Evolutionary conservation across 2,113 vertebrate genomes (phyloP).

Genomic region (Peromyscus polionotus): DNA sequence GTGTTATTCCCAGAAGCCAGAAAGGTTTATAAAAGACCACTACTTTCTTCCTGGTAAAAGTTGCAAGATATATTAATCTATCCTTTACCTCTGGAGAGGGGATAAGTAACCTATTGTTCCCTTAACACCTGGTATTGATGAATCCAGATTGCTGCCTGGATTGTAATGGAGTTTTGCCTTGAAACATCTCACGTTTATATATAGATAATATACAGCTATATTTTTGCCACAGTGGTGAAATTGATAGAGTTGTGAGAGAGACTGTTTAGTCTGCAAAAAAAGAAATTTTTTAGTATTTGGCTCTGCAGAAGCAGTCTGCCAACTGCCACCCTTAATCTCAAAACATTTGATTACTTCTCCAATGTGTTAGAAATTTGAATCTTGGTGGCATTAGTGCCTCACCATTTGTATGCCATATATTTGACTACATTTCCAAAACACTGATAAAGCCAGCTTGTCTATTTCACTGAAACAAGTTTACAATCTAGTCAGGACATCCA

Average conservation of each 20-base stretch:
- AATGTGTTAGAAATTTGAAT: conserved; percentile 16
- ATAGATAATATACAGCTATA: background rate
- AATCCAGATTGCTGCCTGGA: background rate
- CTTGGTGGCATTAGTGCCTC: background rate
- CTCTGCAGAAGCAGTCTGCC: conserved; percentile 5
- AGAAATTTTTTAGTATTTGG: background rate
- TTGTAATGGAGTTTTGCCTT: background rate
- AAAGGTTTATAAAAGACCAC: background rate
- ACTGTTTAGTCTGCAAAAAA: background rate
- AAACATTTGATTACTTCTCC: background rate
- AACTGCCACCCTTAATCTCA: background rate
- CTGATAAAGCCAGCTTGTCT: background rate
- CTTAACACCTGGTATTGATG: background rate
- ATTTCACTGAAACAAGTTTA: conserved; percentile 20
- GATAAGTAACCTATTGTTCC: background rate
- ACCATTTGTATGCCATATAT: background rate
- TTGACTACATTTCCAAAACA: background rate
- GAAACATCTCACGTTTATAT: background rate
- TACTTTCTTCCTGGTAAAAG: background rate
- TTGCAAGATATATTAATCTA: background rate
- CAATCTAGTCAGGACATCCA: background rate
- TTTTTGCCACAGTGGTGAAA: background rate
- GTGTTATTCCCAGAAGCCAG: background rate
- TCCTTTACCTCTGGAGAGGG: background rate
- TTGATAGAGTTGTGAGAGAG: background rate